A percentile compares a stretch with the other conserved stretches of the same genome.
Conservation (phyloP, 2,888 invertebrate genomes). For the Choristoneura rosaceana region DNA sequence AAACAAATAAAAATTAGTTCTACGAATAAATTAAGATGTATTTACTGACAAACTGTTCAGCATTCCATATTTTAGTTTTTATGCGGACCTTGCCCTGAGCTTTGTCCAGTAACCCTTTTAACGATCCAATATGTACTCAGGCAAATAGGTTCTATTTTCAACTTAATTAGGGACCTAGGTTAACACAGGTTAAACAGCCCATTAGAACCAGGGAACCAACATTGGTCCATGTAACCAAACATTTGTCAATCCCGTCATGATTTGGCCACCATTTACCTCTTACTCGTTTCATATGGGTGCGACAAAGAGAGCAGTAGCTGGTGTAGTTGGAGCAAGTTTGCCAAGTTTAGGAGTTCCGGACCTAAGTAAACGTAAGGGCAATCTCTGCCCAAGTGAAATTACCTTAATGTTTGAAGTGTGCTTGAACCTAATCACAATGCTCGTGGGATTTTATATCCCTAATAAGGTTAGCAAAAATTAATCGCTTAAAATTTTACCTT, state of each 20-base stretch:
- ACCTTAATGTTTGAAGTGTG: conserved; percentile 26
- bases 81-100: not conserved
- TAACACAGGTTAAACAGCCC: conserved; percentile 24
- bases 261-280: not conserved
- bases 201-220: conserved; percentile 11
- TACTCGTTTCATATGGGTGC: not conserved
- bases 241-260: conserved; percentile 2
- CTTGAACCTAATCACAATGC: conserved; percentile 20
- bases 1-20: too few relatives aligned
- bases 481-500: not conserved
- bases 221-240: conserved; percentile 10
- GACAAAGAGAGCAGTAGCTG: not conserved
- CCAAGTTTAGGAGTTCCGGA: conserved; percentile 6
- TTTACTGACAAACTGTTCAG: too few relatives aligned
- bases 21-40: too few relatives aligned
- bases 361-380: conserved; percentile 28
- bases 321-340: conserved; percentile 3
- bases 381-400: conserved; percentile 20
- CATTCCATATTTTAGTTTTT: too few relatives aligned
- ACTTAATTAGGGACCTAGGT: conserved; percentile 24
- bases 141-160: conserved; percentile 10
- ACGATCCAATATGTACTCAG: conserved; percentile 10
- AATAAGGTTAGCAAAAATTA: not conserved
- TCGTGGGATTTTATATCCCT: conserved; percentile 4
- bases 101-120: not conserved